Conservation (phyloP, 2,113 vertebrate genomes). For the Trochalopteron elliotii region DNA sequence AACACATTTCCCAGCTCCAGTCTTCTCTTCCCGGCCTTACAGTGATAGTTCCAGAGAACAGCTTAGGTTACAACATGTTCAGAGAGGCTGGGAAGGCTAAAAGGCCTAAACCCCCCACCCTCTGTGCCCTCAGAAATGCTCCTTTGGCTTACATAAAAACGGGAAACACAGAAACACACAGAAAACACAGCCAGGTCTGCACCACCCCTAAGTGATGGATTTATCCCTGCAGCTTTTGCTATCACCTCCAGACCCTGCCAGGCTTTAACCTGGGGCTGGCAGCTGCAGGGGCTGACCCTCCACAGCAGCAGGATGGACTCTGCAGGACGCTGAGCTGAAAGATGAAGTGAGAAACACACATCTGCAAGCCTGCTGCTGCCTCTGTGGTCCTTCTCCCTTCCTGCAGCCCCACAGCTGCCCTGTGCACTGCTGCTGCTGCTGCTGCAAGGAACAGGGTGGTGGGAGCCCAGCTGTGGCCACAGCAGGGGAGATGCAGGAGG, state of each 20-base stretch:
- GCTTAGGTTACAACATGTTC: background rate
- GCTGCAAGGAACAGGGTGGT: background rate
- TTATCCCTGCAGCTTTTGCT: background rate
- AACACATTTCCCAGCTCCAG: background rate
- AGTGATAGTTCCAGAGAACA: background rate
- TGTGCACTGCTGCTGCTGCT: background rate
- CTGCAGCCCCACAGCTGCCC: background rate
- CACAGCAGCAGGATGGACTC: background rate
- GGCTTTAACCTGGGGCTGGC: background rate
- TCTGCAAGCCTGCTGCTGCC: background rate
- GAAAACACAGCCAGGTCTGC: background rate
- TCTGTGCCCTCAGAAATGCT: background rate
- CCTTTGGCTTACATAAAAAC: background rate
- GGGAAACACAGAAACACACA: background rate
- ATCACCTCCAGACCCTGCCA: accelerated
- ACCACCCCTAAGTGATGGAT: background rate
- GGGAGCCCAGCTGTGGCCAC: background rate
- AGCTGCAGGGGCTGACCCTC: background rate
- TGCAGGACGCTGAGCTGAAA: background rate
- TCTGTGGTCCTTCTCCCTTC: background rate
- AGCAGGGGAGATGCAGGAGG: background rate
- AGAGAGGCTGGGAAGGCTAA: background rate
- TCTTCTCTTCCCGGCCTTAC: background rate
- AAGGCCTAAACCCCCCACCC: background rate
- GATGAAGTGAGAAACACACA: background rate